Percentiles rank a stretch among this genome's conserved stretches.
Evolutionary conservation across 2,888 invertebrate genomes (phyloP).

Genomic region (Alsophila aescularia): DNA sequence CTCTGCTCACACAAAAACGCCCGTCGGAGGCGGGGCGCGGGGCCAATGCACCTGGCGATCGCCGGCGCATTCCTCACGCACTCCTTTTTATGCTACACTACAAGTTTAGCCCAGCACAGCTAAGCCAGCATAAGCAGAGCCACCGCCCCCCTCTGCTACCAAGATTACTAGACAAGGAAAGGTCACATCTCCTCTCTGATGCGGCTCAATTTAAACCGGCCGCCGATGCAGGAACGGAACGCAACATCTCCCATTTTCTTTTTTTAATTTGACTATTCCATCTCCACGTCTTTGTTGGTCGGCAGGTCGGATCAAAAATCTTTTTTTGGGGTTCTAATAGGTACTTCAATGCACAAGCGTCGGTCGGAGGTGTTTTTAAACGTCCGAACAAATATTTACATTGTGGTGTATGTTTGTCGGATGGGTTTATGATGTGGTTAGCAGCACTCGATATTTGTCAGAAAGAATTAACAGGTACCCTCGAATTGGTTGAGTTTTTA

Average conservation of each 20-base stretch:
- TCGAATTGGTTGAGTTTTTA: constrained; percentile 58
- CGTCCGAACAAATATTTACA: constrained; percentile 67
- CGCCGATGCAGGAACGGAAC: constrained; percentile 59
- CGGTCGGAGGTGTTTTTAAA: constrained; percentile 45
- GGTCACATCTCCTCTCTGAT: constrained; percentile 48
- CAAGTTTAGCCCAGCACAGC: constrained; percentile 67
- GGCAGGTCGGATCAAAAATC: constrained; percentile 58
- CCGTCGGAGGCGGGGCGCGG: constrained; percentile 70
- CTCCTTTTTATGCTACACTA: constrained; percentile 80
- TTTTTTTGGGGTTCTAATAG: constrained; percentile 51
- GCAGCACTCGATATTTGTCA: constrained; percentile 54
- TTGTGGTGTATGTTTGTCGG: constrained; percentile 53
- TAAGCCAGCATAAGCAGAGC: constrained; percentile 61
- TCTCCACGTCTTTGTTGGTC: constrained; percentile 64
- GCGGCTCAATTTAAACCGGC: constrained; percentile 52
- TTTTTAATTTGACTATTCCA: constrained; percentile 67
- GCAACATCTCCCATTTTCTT: constrained; percentile 62
- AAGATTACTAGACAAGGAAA: constrained; percentile 52
- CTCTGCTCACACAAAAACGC: constrained; percentile 77
- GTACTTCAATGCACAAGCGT: constrained; percentile 41
- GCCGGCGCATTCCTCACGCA: constrained; percentile 81
- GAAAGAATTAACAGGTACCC: constrained; percentile 61
- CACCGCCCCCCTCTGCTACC: constrained; percentile 43
- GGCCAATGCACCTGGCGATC: constrained; percentile 82
- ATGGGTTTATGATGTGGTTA: constrained; percentile 66